Percentiles rank a stretch among this genome's conserved stretches.
phyloP scores from a whole-genome alignment of 2,888 invertebrate genomes.

The Leuctra nigra region DNA sequence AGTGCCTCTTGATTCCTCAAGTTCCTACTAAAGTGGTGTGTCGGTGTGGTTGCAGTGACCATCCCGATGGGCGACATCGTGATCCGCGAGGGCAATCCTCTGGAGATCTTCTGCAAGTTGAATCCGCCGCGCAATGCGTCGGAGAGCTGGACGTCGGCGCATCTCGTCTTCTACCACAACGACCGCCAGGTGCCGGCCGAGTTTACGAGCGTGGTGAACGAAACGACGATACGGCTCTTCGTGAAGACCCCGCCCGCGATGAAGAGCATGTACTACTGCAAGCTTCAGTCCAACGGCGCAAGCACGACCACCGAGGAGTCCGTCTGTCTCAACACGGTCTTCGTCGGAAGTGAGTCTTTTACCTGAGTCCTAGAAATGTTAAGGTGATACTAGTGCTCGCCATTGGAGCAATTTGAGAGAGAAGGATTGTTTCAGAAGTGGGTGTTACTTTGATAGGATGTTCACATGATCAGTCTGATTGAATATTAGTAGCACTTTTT shows the following conservation, averaged over 20 bases:
- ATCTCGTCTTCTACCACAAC: conserved; percentile 44
- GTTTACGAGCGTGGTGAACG: conserved; percentile 50
- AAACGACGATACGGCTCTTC: conserved; percentile 53
- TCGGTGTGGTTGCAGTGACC: conserved; percentile 35
- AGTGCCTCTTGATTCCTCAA: too few species aligned
- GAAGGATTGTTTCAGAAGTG: too few species aligned
- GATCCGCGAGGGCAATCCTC: conserved; percentile 51
- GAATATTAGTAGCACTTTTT: too few species aligned
- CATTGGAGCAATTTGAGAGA: too few species aligned
- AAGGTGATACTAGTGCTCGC: background rate
- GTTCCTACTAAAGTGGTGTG: too few species aligned
- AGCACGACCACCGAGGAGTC: conserved; percentile 31
- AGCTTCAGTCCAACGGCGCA: conserved; percentile 38
- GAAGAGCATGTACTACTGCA: conserved; percentile 50
- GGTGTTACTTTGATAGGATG: too few species aligned
- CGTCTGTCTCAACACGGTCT: conserved; percentile 50
- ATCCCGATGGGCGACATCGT: conserved; percentile 51
- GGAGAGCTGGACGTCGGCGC: conserved; percentile 46
- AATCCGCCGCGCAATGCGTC: conserved; percentile 43
- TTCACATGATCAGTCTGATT: too few species aligned
- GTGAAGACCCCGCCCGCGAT: conserved; percentile 49
- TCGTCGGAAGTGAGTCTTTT: conserved; percentile 51
- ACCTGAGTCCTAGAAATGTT: too few species aligned
- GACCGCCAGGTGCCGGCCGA: conserved; percentile 39
- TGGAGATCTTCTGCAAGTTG: conserved; percentile 58